Evolutionary conservation across 2,888 invertebrate species (phyloP).

Genomic region (Lydus trimaculatus): DNA sequence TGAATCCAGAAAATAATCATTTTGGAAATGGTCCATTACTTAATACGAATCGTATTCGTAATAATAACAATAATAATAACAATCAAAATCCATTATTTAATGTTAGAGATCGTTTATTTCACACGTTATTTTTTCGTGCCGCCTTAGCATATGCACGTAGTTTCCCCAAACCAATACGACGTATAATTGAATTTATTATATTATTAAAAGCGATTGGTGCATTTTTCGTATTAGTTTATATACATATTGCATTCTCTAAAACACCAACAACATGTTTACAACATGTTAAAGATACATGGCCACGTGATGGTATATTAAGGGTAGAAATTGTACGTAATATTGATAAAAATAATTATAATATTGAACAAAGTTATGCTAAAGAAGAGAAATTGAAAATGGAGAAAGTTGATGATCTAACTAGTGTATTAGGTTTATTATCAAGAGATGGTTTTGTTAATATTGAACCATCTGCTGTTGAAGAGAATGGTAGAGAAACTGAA

Average conservation of each 20-base stretch:
- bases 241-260: slow-evolving; percentile 93
- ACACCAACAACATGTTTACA: slow-evolving; percentile 93
- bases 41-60: slow-evolving; percentile 63
- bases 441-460: slow-evolving; percentile 75
- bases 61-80: slow-evolving; percentile 68
- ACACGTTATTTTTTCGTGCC: slow-evolving; percentile 92
- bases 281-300: slow-evolving; percentile 89
- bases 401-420: slow-evolving; percentile 67
- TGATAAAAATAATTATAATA: slow-evolving; percentile 72
- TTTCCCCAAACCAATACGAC: slow-evolving; percentile 82
- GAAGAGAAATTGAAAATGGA: slow-evolving; percentile 76
- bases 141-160: slow-evolving; percentile 91
- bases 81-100: slow-evolving; percentile 81
- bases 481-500: slow-evolving; percentile 58
- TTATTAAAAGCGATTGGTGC: slow-evolving; percentile 83
- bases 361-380: slow-evolving; percentile 85
- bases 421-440: slow-evolving; percentile 69
- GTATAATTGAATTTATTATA: slow-evolving; percentile 84
- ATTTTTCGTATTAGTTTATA: slow-evolving; percentile 91
- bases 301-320: slow-evolving; percentile 91
- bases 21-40: slow-evolving; percentile 65
- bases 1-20: slow-evolving; percentile 56
- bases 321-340: slow-evolving; percentile 84
- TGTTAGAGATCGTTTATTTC: slow-evolving; percentile 91
- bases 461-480: slow-evolving; percentile 70